Evolutionary conservation across 1,140 invertebrate species (phyloP).

Genomic region (Ceratina japonica): DNA sequence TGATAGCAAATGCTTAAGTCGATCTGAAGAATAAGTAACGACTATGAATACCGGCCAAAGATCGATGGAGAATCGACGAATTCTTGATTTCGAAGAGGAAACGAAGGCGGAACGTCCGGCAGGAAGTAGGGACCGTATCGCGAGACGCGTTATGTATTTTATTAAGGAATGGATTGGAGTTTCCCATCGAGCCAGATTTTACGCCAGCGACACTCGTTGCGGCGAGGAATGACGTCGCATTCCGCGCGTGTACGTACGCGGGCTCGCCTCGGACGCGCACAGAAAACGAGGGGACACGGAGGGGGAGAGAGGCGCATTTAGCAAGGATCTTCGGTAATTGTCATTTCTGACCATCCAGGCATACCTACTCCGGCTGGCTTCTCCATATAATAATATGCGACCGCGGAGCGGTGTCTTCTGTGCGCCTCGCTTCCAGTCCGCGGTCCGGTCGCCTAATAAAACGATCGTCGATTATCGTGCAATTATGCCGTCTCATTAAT

Average conservation of each 20-base stretch:
- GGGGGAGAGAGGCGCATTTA: conserved; percentile 62
- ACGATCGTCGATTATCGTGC: conserved; percentile 78
- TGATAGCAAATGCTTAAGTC: too few relatives aligned
- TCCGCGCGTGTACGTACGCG: conserved; percentile 55
- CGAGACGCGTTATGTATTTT: background rate
- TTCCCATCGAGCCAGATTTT: conserved; percentile 22
- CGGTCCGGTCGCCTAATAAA: conserved; percentile 71
- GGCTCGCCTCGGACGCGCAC: conserved; percentile 6
- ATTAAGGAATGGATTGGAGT: background rate
- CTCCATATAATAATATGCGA: conserved; percentile 76
- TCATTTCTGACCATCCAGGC: conserved; percentile 76
- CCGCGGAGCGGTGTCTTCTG: conserved; percentile 58
- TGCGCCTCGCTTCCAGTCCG: conserved; percentile 30
- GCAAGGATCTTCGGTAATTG: conserved; percentile 73
- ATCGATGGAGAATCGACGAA: background rate
- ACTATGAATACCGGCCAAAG: too few relatives aligned
- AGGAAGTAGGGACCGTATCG: background rate
- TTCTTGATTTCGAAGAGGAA: too few relatives aligned
- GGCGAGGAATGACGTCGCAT: conserved; percentile 70
- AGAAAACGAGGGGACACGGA: background rate
- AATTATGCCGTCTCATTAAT: conserved; percentile 80
- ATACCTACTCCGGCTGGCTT: conserved; percentile 64
- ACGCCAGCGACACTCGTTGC: conserved; percentile 24
- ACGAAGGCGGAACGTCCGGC: too few relatives aligned
- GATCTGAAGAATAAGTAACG: too few relatives aligned